Evolutionary conservation across 2,888 invertebrate genomes (phyloP), one percentile per base, ranked within the genome.

Genomic region (Anarsia innoxiella): DNA sequence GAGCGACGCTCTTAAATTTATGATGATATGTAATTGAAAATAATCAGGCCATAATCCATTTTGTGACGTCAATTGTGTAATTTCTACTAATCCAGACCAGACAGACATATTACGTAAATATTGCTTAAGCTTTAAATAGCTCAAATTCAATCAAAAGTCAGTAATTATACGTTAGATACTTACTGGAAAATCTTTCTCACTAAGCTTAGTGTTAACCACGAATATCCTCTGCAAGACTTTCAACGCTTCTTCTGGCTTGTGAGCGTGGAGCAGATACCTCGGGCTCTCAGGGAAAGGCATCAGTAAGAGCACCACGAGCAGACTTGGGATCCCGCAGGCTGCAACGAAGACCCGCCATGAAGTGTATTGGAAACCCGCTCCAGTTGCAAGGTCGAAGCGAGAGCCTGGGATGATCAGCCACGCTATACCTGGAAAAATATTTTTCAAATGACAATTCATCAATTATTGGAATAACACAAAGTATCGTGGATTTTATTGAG

Each of bases 291-390:
- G 88, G 53, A 88, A 78, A 0, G 86, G 85, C n/a, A 77, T 49
- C 16, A 88, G 62, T 5, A 86, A 59, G 28, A 86, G 49, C 25
- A 83, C 78, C 37, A 88, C 87, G 35, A 87, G 49, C 13, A 88
- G 61, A 31, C 87, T 87, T 1, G 88, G 88, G 14, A 87, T 56
- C 0, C 89, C 87, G 44, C 89, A 89, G 1, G 90, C 78, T 0
- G 88, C 84, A 14, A 90, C 85, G 55, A 90, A 90, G 10, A 89
- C 79, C 2, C 90, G 66, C 90, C 90, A 90, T 0, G 90, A 88
- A 1, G 80, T 87, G 59, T 88, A 88, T 37, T 69, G 59, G 61
- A 87, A 85, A 15, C 49, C 51, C 0, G 68, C 69, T 0, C 46
- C 68, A 0, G 44, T 42, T 0, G 48, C 53, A 23, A 79, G 49